A percentile compares a stretch with the other conserved stretches of the same genome.
Evolutionary conservation across 1,140 invertebrate genomes (phyloP).

Genomic region (Conus betulinus): DNA sequence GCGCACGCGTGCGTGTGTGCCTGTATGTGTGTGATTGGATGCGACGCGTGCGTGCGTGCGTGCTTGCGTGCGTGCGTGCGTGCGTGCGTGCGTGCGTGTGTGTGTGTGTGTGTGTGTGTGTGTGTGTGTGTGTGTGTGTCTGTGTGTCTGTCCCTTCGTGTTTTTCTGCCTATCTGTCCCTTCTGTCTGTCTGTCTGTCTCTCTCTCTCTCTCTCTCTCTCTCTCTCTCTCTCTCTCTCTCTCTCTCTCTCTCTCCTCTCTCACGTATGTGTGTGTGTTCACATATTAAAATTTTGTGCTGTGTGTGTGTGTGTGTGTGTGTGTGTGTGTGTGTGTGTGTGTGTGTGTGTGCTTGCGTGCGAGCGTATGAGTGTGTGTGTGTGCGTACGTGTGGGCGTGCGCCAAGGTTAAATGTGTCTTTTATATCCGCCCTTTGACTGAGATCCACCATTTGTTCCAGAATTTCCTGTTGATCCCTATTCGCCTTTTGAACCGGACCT

Average conservation of each 20-base stretch:
- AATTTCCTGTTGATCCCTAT: too few relatives aligned
- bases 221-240: too few relatives aligned
- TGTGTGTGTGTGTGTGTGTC: constrained; percentile 6
- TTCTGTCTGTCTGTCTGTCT: not conserved
- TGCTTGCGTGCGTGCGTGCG: not conserved
- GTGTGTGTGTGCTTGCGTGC: not conserved
- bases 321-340: not conserved
- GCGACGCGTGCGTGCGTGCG: not conserved
- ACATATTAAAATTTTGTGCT: too few relatives aligned
- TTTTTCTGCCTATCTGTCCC: not conserved
- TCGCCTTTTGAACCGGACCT: too few relatives aligned
- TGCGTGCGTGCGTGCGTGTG: constrained; percentile 14
- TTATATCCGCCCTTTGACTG: too few relatives aligned
- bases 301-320: not conserved
- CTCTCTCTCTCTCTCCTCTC: too few relatives aligned
- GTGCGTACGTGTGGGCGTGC: not conserved
- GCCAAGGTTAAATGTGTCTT: not conserved
- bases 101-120: constrained; percentile 15
- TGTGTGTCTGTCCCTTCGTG: not conserved
- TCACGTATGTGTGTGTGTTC: not conserved
- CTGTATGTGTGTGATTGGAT: not conserved
- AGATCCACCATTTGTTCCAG: too few relatives aligned
- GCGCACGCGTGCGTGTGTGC: not conserved
- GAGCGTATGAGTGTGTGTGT: not conserved
- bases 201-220: not conserved